Evolutionary conservation across 1,140 invertebrate species (phyloP).

Genomic region (Zaprionus tsacasi): DNA sequence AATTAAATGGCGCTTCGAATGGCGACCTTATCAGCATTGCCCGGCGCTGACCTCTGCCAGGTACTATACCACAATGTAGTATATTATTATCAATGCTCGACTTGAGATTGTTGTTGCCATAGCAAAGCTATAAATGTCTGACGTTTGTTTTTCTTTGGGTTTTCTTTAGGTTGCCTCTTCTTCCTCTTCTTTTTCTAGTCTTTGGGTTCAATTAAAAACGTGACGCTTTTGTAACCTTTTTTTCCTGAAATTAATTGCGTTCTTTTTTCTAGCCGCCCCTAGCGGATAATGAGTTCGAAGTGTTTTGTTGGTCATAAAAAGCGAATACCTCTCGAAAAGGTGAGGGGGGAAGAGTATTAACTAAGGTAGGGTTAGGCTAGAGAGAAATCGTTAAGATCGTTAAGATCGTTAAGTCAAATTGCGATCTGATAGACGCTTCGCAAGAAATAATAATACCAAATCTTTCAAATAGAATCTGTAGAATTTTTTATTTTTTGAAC

Average conservation of each 20-base stretch:
- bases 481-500: not conserved
- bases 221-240: conserved; percentile 55
- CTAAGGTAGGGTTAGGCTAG: conserved; percentile 1
- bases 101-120: conserved; percentile 43
- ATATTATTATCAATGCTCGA: conserved; percentile 49
- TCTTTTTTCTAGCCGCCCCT: conserved; percentile 15
- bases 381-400: no score
- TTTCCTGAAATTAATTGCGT: conserved; percentile 35
- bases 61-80: not conserved
- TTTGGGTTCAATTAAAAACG: conserved; percentile 62
- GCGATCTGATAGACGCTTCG: not conserved
- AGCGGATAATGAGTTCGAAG: not conserved
- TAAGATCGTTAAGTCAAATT: conserved; percentile 4
- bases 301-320: conserved; percentile 10
- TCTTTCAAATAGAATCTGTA: conserved; percentile 8
- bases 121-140: conserved; percentile 44
- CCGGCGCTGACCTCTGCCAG: conserved; percentile 42
- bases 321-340: not conserved
- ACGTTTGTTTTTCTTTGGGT: conserved; percentile 27
- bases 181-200: conserved; percentile 9
- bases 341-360: not conserved
- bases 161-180: conserved; percentile 32
- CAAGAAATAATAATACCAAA: not conserved
- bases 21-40: conserved; percentile 12
- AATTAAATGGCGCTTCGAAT: conserved; percentile 11